A percentile compares a stretch with the other conserved stretches of the same genome.
These are phyloP conservation scores for Rambutsinella grinnellia DNA, from an alignment of 2,888 invertebrate species.

Conservation along the genomic window DNA sequence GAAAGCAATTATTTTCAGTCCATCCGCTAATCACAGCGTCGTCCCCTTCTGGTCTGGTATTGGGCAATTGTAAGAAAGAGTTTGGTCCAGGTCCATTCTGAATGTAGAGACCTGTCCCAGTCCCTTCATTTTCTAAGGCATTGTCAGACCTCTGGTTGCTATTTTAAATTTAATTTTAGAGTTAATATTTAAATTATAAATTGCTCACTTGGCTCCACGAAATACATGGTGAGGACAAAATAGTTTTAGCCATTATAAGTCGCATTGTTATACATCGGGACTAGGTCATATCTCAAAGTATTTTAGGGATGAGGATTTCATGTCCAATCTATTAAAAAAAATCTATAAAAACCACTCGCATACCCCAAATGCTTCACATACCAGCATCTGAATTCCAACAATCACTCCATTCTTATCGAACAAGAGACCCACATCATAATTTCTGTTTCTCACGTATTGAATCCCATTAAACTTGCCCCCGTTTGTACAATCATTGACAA, in stretches of 20 bases:
- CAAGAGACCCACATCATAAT: conserved; percentile 45
- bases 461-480: conserved; percentile 51
- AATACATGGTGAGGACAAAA: conserved; percentile 59
- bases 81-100: conserved; percentile 56
- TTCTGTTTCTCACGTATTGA: conserved; percentile 35
- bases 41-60: too few relatives aligned
- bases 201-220: conserved; percentile 60
- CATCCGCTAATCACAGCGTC: conserved; percentile 41
- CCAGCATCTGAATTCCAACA: conserved; percentile 61
- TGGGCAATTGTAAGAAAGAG: conserved; percentile 26
- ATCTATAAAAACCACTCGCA: too few relatives aligned
- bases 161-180: too few relatives aligned
- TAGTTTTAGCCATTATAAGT: conserved; percentile 37
- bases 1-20: conserved; percentile 59
- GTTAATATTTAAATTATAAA: conserved; percentile 50
- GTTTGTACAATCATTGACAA: conserved; percentile 30
- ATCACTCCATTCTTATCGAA: conserved; percentile 57
- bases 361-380: conserved; percentile 38
- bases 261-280: conserved; percentile 57
- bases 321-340: too few relatives aligned
- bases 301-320: conserved; percentile 27
- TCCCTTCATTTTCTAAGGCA: conserved; percentile 40
- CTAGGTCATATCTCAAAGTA: conserved; percentile 34
- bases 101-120: conserved; percentile 55
- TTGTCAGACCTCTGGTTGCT: conserved; percentile 50